Evolutionary conservation across 1,140 invertebrate species (phyloP), one percentile per base, ranked within the genome.

Genomic region (Meloidogyne exigua): DNA sequence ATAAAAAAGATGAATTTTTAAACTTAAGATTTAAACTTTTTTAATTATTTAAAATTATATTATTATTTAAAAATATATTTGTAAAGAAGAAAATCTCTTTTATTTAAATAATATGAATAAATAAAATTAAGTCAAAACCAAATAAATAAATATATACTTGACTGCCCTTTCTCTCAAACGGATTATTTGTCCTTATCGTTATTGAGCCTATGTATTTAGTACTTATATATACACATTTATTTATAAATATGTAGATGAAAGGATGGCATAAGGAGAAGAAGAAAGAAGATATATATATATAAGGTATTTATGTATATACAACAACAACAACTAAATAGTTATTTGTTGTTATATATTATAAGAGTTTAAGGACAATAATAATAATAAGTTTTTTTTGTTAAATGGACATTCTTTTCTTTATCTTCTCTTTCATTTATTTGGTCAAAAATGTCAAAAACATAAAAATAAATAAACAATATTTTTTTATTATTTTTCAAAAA

Each of bases 81-180:
- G 18, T 39, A 39, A 12, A n/a, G n/a, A 49, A 13, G 44, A 57
- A 18, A 57, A 57, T 57, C 49, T 57, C 7, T n/a, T 9, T 1
- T n/a, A 57, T n/a, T 5, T n/a, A 3, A 3, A 32, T 32, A 3
- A 32, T 3, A 32, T 32, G 7, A 32, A 32, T 32, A 57, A 57
- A 57, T 57, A 57, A 57, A 57, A 57, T n/a, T n/a, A n/a, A 57
- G 49, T 57, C 49, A 57, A 57, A 57, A 57, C 49, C n/a, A 57
- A n/a, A 57, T n/a, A 57, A 57, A 4, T 57, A 57, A n/a, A 57
- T n/a, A 57, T n/a, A 4, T 57, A 57, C 49, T 57, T 57, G 18
- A 9, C 49, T 57, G 18, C 49, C 49, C 49, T 57, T 57, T 9
- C 49, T 57, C 49, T 9, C 49, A 57, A 57, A 57, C 49, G 49